Base-by-base conservation (phyloP, 1,140 invertebrate genomes). In the Hylaeus anthracinus region DNA sequence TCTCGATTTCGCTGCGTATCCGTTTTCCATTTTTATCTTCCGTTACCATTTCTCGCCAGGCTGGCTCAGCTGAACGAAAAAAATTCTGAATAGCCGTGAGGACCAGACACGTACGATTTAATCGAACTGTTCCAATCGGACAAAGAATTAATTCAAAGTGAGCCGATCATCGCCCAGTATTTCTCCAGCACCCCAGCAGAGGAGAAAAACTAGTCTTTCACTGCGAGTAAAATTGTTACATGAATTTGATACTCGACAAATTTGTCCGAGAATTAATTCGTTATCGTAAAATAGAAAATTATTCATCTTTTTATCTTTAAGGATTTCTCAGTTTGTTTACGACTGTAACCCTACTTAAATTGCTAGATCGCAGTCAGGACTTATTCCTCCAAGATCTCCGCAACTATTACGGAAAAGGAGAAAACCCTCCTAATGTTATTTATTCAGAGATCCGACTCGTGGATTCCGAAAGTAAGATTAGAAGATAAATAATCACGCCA, bases 401-500 rank as follows among this genome's bases (percentile, higher is more conserved):
- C 43, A 0, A 26, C 63, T 14, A 48, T 76, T 65, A 48, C 6
- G 9, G 12, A 5, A 8, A 15, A 6, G 5, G 43, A 58, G 39
- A 61, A 60, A 72, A 69, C 12, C n/a, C 37, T n/a, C 58, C 63
- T 63, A 48, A 39, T 5, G 56, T 63, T 55, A 72, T 63, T 78
- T 78, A 78, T 78, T 78, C 67, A 37, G n/a, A 51, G 6, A 3
- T 2, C 9, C 39, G n/a, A 4, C n/a, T n/a, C 9, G 14, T 10
- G 2, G 2, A 45, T n/a, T 55, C 39, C 3, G 8, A 5, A 37
- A 45, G 5, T 12, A 43, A 72, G 70, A 79, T 79, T 72, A 64
- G 48, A 39, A 72, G 51, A 72, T 79, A 65, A 65, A 72, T 79
- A 72, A 72, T 65, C 61, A 41, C 70, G 10, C 12, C 26, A 72